Conservation (phyloP, 1,140 invertebrate species). For the Bombus confusus region DNA sequence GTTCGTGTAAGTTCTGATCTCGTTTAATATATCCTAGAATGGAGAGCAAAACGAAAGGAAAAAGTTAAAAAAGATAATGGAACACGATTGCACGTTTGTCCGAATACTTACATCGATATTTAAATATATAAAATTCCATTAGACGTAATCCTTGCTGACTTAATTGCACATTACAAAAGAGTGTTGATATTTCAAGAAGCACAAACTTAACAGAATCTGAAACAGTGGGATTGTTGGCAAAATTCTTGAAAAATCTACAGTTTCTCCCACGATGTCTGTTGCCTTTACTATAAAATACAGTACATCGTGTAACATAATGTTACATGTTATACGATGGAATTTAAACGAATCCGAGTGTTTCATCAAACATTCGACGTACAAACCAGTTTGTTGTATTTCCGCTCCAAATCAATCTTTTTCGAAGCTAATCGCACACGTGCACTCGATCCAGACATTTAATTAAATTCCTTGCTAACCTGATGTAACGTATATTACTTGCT, state of each 20-base stretch:
- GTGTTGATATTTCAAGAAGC: too few relatives aligned
- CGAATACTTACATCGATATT: neutral
- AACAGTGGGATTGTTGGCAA: too few relatives aligned
- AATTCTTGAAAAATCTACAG: too few relatives aligned
- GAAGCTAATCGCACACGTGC: neutral
- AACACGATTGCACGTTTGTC: neutral
- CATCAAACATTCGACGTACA: too few relatives aligned
- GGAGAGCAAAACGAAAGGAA: neutral
- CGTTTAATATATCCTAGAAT: neutral
- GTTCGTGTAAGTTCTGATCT: neutral
- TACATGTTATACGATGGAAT: too few relatives aligned
- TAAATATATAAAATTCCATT: neutral
- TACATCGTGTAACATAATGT: too few relatives aligned
- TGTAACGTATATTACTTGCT: too few relatives aligned
- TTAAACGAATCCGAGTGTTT: too few relatives aligned
- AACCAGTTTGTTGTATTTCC: neutral
- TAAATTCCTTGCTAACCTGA: neutral
- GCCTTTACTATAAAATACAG: too few relatives aligned
- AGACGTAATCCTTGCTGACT: neutral
- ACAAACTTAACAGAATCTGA: too few relatives aligned
- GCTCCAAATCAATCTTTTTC: neutral
- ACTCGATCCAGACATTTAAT: neutral
- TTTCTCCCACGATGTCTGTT: too few relatives aligned
- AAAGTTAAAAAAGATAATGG: neutral
- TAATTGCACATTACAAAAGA: neutral